Base-by-base conservation (phyloP, 2,113 vertebrate species). In the Egretta garzetta region DNA sequence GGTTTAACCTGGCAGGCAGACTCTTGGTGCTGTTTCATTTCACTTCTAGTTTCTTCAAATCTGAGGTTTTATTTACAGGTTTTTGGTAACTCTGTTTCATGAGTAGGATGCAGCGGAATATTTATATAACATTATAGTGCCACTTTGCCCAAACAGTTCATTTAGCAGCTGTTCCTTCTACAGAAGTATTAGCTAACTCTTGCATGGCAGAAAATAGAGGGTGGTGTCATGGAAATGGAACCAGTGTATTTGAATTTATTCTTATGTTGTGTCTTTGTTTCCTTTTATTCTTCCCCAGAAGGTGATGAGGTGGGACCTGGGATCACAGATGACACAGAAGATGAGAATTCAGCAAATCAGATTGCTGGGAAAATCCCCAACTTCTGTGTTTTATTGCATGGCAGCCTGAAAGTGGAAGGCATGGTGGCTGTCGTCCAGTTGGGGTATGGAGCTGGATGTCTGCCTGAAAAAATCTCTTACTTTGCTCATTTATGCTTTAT, bases 361-460 rank as follows among this genome's bases (percentile, higher is more conserved):
- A 99, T 99, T 96, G 99, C 99, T 71, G 99, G 99, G 56, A 99
- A 99, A 97, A 99, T 99, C 97, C 99, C 99, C 62, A 99, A 99
- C 95, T 99, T 99, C 90, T 99, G 99, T 97, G 99, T 99, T 35
- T 98, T 99, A 47, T 96, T 99, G 50, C 99, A 99, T 58, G 99
- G 99, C 93, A 99, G 99, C 96, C 98, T 99, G 37, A 99, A 99
- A 97, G 99, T 99, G 79, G 99, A 99, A 97, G 99, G 99, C 91
- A 99, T 99, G 99, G 99, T 99, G 96, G 99, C 99, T 5, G 98
- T 99, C 63, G 99, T 99, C 82, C 99, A 99, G 84, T 95, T 99
- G 88, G 99, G 99, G 99, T 99, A 98, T 98, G 98, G 85, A 87
- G 66, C 80, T 88, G 86, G 70, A 88, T 82, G 35, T 71, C 87